Percentiles rank a stretch among this genome's conserved stretches.
Conservation (phyloP, 2,113 vertebrate species). For the Corythornis madagascariensis region DNA sequence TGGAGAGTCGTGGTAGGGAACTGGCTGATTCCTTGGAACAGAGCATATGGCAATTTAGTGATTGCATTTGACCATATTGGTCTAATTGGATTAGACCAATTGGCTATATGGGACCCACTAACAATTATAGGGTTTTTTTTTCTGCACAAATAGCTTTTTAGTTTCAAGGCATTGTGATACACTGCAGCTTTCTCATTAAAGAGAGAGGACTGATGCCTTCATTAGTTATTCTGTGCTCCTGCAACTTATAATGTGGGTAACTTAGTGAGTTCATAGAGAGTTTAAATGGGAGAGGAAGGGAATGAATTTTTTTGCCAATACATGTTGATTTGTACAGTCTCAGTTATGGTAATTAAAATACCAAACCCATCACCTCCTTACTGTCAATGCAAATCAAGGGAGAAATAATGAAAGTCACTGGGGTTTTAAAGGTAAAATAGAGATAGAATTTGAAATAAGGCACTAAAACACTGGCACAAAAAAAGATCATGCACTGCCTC, state of each 20-base stretch:
- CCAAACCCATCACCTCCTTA: neutral
- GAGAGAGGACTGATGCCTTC: neutral
- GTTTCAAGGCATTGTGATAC: neutral
- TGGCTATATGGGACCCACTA: neutral
- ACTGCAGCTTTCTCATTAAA: neutral
- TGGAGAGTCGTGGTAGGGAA: conserved; percentile 34
- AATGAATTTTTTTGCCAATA: neutral
- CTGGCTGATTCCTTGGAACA: conserved; percentile 39
- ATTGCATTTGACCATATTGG: neutral
- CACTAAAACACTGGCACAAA: neutral
- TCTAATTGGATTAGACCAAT: neutral
- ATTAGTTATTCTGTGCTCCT: neutral
- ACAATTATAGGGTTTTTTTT: neutral
- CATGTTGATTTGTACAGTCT: neutral
- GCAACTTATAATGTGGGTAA: neutral
- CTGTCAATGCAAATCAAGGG: neutral
- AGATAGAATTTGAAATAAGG: neutral
- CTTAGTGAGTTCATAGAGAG: neutral
- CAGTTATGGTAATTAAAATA: neutral
- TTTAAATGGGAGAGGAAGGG: neutral
- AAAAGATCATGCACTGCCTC: neutral
- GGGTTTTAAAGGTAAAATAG: neutral
- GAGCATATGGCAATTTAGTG: conserved; percentile 55
- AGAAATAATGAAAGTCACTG: neutral
- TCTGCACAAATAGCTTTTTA: neutral